These are phyloP conservation scores for Acholoe squamosa DNA, from an alignment of 2,888 invertebrate genomes.

Conservation along the genomic window DNA sequence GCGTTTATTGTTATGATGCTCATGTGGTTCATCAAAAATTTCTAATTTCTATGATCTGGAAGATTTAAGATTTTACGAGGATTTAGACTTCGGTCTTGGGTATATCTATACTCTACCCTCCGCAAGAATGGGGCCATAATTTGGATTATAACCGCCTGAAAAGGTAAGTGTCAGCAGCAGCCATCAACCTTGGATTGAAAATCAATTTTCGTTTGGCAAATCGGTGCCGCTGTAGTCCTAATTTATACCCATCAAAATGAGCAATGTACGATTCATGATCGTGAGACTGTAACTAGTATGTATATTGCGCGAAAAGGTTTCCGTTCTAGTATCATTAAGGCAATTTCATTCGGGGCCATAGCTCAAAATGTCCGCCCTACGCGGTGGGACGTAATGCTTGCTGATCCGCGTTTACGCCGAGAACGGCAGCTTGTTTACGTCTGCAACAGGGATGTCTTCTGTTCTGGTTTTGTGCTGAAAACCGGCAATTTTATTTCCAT, in stretches of 20 bases:
- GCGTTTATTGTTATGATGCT: constrained; percentile 65
- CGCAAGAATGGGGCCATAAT: constrained; percentile 50
- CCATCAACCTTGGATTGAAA: constrained; percentile 62
- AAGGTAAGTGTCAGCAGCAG: constrained; percentile 62
- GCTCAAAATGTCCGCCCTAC: background rate
- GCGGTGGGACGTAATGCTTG: background rate
- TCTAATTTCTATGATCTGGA: constrained; percentile 42
- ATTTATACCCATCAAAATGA: background rate
- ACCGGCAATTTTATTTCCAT: background rate
- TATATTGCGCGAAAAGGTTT: background rate
- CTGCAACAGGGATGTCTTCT: constrained; percentile 35
- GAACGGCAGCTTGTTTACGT: constrained; percentile 30
- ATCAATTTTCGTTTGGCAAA: constrained; percentile 59
- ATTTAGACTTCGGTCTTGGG: constrained; percentile 9
- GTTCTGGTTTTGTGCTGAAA: constrained; percentile 27
- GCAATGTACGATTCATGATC: background rate
- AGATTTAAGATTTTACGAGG: background rate
- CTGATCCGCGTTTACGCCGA: background rate
- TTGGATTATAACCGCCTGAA: constrained; percentile 26
- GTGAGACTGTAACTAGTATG: background rate
- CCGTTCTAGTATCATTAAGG: background rate
- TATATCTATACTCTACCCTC: background rate
- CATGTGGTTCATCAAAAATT: constrained; percentile 58
- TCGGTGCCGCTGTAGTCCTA: constrained; percentile 47
- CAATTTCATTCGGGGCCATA: background rate